Evolutionary conservation across 2,888 invertebrate genomes (phyloP), one percentile per base, ranked within the genome.

Genomic region (Dolichomitus sp.): DNA sequence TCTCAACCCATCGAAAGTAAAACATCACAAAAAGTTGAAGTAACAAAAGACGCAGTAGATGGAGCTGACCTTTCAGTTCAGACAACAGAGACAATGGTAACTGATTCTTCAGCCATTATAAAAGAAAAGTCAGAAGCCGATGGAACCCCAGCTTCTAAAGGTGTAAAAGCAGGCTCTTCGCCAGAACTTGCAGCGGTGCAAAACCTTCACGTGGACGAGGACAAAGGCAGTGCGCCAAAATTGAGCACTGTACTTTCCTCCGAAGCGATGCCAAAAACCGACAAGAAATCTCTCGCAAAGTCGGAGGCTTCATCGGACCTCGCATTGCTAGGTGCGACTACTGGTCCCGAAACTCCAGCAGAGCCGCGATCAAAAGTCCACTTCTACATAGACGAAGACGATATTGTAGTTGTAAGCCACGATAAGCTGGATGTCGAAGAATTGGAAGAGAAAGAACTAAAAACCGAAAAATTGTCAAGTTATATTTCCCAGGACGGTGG

Each of bases 401-500:
- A 94, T 74, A 88, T 91, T 12, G 87, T 93, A 5, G 89, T 90
- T 4, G 87, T 93, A 7, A 89, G 89, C 17, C 86, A 88, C 19
- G 87, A 89, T 74, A 84, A 87, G 52, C 33, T 68, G 5, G 30
- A 30, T 3, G 50, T 54, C 27, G 52, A 70, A 42, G 72, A 84
- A 68, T 6, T 65, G 11, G 42, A 75, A 17, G 5, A 79, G 7
- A 57, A 74, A 9, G 45, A 50, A 78, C 19, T 23, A 27, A 30
- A 27, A 12, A 45, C 68, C n/a, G 70, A 59, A 14, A 11, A 42
- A 42, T 78, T 83, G 76, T 80, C 87, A 2, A 83, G 87, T 37
- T 93, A 93, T 84, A 89, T 95, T 7, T 88, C 90, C 0, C 81
- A 92, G 1, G 94, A 96, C 84, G 92, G 94, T 83, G 94, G 95